Conservation (phyloP, 2,113 vertebrate genomes). For the Sula dactylatra region DNA sequence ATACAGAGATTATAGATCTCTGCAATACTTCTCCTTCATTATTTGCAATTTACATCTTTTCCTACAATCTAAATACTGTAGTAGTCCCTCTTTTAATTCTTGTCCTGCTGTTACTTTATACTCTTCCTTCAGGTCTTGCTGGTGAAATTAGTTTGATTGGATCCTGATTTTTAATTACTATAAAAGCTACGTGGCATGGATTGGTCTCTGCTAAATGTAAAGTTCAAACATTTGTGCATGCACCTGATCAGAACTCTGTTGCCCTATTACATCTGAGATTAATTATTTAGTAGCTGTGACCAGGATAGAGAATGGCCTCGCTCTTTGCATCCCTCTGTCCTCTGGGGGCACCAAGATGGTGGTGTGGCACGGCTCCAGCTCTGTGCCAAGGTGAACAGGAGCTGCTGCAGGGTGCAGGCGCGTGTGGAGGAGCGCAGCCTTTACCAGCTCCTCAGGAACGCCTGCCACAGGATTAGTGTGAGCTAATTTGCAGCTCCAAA, state of each 20-base stretch:
- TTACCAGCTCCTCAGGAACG: too few species aligned
- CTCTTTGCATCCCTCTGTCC: neutral
- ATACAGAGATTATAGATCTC: constrained; percentile 15
- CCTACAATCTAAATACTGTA: neutral
- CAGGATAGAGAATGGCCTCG: accelerated
- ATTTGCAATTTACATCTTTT: constrained; percentile 21
- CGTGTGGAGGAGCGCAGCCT: accelerated
- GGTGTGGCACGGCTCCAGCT: accelerated
- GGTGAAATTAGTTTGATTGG: neutral
- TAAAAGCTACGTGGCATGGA: neutral
- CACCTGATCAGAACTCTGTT: neutral
- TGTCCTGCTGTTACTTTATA: constrained; percentile 5
- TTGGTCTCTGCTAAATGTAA: neutral
- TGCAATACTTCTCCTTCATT: constrained; percentile 5
- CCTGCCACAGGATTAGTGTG: neutral
- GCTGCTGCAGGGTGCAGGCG: neutral
- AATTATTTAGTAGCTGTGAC: neutral
- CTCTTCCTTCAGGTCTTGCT: neutral
- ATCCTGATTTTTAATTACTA: neutral
- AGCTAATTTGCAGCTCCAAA: neutral
- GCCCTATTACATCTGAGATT: neutral
- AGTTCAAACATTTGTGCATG: accelerated
- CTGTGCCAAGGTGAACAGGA: accelerated
- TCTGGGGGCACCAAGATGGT: accelerated
- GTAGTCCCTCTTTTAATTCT: neutral